These are phyloP conservation scores for Cecropterus lyciades DNA, from an alignment of 1,140 invertebrate genomes.

Conservation along the genomic window DNA sequence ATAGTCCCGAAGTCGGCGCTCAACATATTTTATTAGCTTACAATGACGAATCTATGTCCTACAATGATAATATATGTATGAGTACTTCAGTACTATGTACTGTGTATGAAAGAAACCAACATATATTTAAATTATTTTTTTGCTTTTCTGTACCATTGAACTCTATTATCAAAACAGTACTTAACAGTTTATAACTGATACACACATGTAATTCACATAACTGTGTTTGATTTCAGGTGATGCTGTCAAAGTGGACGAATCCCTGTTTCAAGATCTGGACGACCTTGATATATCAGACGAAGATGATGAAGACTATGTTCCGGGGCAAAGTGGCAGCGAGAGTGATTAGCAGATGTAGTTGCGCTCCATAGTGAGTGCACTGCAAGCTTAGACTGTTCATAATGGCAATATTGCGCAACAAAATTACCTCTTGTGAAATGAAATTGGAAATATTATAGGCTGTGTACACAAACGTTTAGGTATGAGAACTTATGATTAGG, in stretches of 20 bases:
- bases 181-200: too few relatives aligned
- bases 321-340: slow-evolving; percentile 77
- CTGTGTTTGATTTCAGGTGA: slow-evolving; percentile 88
- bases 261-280: slow-evolving; percentile 96
- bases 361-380: slow-evolving; percentile 24
- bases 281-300: slow-evolving; percentile 94
- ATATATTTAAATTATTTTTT: too few relatives aligned
- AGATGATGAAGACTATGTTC: slow-evolving; percentile 86
- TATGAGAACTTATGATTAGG: background rate
- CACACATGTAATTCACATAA: too few relatives aligned
- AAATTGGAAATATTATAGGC: slow-evolving; percentile 8
- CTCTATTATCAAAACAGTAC: too few relatives aligned
- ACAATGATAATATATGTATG: too few relatives aligned
- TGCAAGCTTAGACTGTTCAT: slow-evolving; percentile 21
- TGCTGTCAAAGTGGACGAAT: slow-evolving; percentile 96
- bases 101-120: too few relatives aligned
- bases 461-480: slow-evolving; percentile 9
- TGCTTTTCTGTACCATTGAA: too few relatives aligned
- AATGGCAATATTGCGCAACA: slow-evolving; percentile 12
- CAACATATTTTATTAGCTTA: too few relatives aligned
- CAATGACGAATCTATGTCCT: too few relatives aligned
- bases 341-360: slow-evolving; percentile 60
- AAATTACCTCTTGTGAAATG: slow-evolving; percentile 14
- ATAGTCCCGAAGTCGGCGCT: too few relatives aligned
- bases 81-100: too few relatives aligned